Percentiles rank a stretch among this genome's conserved stretches.
These are phyloP conservation scores for Paramormyrops hopkinsi DNA, from an alignment of 2,797 vertebrate species.

Conservation along the genomic window DNA sequence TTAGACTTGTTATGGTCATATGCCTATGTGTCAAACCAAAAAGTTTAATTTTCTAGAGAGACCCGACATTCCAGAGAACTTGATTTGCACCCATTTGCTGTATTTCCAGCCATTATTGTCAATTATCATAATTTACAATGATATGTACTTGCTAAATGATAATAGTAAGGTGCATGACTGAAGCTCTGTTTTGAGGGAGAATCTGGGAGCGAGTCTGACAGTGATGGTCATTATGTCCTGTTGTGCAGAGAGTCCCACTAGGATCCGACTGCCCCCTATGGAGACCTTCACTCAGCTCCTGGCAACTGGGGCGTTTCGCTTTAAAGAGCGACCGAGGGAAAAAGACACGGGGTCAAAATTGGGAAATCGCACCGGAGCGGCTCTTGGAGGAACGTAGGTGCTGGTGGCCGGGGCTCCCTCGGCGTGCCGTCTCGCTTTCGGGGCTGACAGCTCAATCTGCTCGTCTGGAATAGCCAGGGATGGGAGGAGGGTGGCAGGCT, in stretches of 20 bases:
- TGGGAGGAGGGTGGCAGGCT: not conserved
- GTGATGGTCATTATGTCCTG: not conserved
- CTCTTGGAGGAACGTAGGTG: not conserved
- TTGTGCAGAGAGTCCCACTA: not conserved
- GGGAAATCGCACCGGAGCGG: not conserved
- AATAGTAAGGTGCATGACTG: not conserved
- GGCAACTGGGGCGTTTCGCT: not conserved
- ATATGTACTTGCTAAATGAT: slow-evolving; percentile 9
- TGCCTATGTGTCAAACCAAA: not conserved
- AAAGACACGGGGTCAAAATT: not conserved
- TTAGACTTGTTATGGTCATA: not conserved
- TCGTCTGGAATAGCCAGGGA: not conserved
- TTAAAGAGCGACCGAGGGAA: not conserved
- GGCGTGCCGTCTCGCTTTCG: not conserved
- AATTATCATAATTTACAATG: slow-evolving; percentile 1
- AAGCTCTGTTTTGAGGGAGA: not conserved
- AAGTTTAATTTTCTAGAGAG: not conserved
- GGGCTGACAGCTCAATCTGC: slow-evolving; percentile 18
- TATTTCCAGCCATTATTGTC: not conserved
- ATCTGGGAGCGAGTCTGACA: not conserved
- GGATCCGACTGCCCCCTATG: not conserved
- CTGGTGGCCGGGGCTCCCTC: not conserved
- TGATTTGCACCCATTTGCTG: not conserved
- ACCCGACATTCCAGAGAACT: not conserved
- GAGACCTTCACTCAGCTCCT: not conserved